Base-by-base conservation (phyloP, 37 sponge, comb jelly and placozoan species). In the Cliona cf. orientalis region DNA sequence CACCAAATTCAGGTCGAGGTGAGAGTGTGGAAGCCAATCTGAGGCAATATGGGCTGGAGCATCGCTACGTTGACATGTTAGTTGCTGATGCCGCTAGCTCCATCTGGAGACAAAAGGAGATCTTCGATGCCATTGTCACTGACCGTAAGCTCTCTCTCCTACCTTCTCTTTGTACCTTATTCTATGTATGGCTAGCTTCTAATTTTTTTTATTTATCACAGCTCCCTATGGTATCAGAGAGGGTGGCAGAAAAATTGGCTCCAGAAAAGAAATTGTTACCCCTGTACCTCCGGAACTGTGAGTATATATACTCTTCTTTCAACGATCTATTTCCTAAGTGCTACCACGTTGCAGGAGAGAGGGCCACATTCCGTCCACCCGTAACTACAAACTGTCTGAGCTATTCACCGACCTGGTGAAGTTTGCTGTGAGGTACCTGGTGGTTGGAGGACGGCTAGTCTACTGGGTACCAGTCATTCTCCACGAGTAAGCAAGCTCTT, bases 211-310 rank as follows among this genome's bases (percentile, higher is more conserved):
- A n/a, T n/a, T n/a, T n/a, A n/a, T n/a, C n/a, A 34, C 68, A 95
- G 95, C 97, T 82, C 97, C 97, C 1, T 96, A 96, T 78, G 97
- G 97, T 25, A 66, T 96, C 64, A 86, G 97, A 67, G 97, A 96
- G 63, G 97, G 94, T 7, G 66, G 80, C 9, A 69, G 91, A 46
- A 94, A 91, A 35, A 36, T 92, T 11, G 90, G 84, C 25, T 72
- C 46, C 38, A 68, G 46, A 35, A 57, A 59, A 59, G 58, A 37
- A 36, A 21, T 46, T 21, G 68, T 66, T 3, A 85, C 64, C 31
- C 29, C 71, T 11, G 41, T 84, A 22, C 60, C 69, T 26, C 70
- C 56, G 21, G 81, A 84, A 32, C 55, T 42, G 86, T 80, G 35
- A 61, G 82, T 65, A 2, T 29, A 7, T 6, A 21, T 38, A 7